These are phyloP conservation scores for Napeogenes sylphis DNA, from an alignment of 2,888 invertebrate species.

Conservation along the genomic window DNA sequence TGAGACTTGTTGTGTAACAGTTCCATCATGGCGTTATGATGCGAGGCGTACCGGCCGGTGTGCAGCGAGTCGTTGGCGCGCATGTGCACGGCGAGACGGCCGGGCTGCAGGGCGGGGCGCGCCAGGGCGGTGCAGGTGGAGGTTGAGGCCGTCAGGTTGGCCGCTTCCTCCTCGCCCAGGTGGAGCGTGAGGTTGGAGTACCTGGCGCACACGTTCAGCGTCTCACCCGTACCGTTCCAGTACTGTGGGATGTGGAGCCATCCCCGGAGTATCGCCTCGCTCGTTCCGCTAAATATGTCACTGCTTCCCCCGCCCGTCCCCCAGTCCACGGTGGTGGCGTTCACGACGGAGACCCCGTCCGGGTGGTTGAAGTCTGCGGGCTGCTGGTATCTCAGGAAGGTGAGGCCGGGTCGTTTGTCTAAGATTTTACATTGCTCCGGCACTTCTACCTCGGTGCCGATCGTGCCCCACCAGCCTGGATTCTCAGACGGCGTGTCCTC, in stretches of 20 bases:
- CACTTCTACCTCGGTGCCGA: conserved; percentile 84
- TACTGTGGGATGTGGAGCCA: conserved; percentile 87
- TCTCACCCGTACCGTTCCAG: conserved; percentile 83
- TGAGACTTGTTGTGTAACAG: conserved; percentile 84
- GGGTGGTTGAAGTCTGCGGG: conserved; percentile 93
- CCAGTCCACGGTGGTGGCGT: conserved; percentile 90
- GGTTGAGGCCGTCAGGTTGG: conserved; percentile 82
- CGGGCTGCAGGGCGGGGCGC: conserved; percentile 81
- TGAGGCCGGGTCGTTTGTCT: conserved; percentile 91
- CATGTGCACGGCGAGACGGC: conserved; percentile 82
- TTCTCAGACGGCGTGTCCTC: conserved; percentile 89
- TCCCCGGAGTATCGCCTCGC: conserved; percentile 87
- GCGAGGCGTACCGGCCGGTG: conserved; percentile 78
- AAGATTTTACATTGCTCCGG: conserved; percentile 87
- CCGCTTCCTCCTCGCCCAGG: conserved; percentile 73
- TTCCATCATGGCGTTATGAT: conserved; percentile 89
- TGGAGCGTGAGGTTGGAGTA: conserved; percentile 84
- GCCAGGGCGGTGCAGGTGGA: conserved; percentile 83
- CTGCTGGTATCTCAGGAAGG: conserved; percentile 91
- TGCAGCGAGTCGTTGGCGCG: conserved; percentile 80
- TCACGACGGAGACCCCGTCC: conserved; percentile 90
- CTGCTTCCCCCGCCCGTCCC: conserved; percentile 83
- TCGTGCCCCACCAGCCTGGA: conserved; percentile 93
- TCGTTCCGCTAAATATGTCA: conserved; percentile 82
- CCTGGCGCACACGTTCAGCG: conserved; percentile 86